Evolutionary conservation across 2,113 vertebrate genomes (phyloP).

Genomic region (Psophia crepitans): DNA sequence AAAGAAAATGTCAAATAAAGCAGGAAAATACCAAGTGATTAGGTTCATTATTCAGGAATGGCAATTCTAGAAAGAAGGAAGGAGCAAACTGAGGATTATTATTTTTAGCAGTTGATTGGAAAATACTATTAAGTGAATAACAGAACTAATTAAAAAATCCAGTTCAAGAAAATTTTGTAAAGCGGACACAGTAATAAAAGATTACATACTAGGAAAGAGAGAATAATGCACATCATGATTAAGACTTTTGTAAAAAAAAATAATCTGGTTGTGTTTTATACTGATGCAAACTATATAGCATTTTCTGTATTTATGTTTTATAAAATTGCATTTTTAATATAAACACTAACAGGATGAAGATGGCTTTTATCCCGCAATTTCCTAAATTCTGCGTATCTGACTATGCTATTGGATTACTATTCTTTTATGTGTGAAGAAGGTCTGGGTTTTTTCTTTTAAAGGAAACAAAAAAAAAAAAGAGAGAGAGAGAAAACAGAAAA

Average conservation of each 20-base stretch:
- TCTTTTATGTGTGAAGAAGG: not conserved
- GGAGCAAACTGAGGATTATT: not conserved
- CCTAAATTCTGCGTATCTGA: not conserved
- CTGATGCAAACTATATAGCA: not conserved
- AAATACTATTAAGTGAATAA: not conserved
- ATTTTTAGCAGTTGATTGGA: not conserved
- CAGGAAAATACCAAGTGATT: not conserved
- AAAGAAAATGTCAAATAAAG: not conserved
- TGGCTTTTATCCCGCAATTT: not conserved
- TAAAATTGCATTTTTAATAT: not conserved
- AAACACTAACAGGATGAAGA: not conserved
- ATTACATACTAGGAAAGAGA: not conserved
- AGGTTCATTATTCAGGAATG: not conserved
- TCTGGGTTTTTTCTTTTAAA: not conserved
- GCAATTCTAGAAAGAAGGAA: not conserved
- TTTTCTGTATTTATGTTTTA: not conserved
- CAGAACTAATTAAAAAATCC: not conserved
- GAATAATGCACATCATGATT: not conserved
- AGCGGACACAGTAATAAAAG: not conserved
- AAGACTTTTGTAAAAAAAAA: not conserved
- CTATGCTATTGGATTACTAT: not conserved
- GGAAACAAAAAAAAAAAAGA: not conserved
- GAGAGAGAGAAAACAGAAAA: not conserved
- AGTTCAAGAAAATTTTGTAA: not conserved
- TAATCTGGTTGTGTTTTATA: not conserved